phyloP scores from a whole-genome alignment of 2,797 vertebrate species.

The Pygocentrus nattereri region DNA sequence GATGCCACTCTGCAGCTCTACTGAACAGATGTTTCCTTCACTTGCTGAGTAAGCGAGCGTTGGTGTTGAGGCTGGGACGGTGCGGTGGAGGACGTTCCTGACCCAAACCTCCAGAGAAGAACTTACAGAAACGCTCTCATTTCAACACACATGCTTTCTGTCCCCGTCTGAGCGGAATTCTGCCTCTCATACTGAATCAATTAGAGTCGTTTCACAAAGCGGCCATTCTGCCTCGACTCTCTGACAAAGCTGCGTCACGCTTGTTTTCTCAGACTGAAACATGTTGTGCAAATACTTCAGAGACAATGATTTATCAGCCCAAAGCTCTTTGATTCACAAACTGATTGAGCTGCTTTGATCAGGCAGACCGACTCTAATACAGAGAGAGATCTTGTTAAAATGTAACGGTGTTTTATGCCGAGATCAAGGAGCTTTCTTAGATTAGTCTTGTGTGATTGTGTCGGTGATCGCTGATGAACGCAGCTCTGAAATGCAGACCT shows the following conservation, averaged over 20 bases:
- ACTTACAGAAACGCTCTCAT: not conserved
- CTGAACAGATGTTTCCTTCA: too few relatives aligned
- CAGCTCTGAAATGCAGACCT: too few relatives aligned
- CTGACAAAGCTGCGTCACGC: slow-evolving; percentile 44
- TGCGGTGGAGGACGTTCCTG: slow-evolving; percentile 12
- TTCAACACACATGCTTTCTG: slow-evolving; percentile 1
- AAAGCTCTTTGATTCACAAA: not conserved
- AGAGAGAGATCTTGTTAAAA: too few relatives aligned
- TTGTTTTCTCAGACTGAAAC: slow-evolving; percentile 55
- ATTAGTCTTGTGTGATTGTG: too few relatives aligned
- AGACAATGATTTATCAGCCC: slow-evolving; percentile 45
- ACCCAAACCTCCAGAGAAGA: not conserved
- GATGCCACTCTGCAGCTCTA: too few relatives aligned
- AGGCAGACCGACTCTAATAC: too few relatives aligned
- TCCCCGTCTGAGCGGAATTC: not conserved
- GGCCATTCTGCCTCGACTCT: not conserved
- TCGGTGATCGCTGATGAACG: too few relatives aligned
- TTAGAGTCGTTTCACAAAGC: slow-evolving; percentile 15
- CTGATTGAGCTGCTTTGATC: not conserved
- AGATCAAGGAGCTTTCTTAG: too few relatives aligned
- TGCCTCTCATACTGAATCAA: slow-evolving; percentile 21
- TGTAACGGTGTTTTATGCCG: too few relatives aligned
- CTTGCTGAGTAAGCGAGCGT: too few relatives aligned
- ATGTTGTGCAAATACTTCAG: slow-evolving; percentile 12
- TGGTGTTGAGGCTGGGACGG: not conserved